Conservation (phyloP, 2,888 invertebrate genomes). For the Arge pagana region DNA sequence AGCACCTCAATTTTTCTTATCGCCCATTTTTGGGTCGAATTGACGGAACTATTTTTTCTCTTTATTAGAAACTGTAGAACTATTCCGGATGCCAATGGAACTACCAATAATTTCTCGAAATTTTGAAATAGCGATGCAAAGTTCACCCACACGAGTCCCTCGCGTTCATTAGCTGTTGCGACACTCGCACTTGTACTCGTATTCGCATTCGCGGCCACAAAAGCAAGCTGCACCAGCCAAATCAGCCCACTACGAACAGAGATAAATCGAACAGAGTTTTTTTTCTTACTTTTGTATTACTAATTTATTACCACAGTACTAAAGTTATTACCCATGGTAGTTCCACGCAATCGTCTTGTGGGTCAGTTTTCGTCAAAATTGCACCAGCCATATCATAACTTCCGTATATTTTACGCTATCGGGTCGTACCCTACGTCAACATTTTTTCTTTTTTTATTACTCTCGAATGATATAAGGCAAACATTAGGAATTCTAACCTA, state of each 20-base stretch:
- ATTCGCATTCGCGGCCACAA: too few relatives aligned
- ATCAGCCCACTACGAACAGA: constrained; percentile 6
- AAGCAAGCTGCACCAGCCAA: constrained; percentile 12
- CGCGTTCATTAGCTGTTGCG: too few relatives aligned
- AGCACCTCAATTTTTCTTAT: too few relatives aligned
- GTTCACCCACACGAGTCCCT: too few relatives aligned
- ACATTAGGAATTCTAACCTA: neutral
- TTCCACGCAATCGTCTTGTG: constrained; percentile 4
- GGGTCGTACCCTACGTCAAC: neutral
- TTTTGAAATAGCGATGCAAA: too few relatives aligned
- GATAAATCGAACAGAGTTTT: neutral
- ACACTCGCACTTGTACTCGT: too few relatives aligned
- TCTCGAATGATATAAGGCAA: neutral
- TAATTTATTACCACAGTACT: constrained; percentile 10
- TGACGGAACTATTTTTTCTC: too few relatives aligned
- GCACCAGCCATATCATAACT: constrained; percentile 12
- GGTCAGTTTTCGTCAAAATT: neutral
- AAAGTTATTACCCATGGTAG: neutral
- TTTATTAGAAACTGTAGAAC: too few relatives aligned
- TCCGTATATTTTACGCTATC: neutral
- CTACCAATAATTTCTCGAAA: too few relatives aligned
- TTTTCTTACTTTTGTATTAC: constrained; percentile 10
- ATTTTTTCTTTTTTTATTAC: constrained; percentile 10
- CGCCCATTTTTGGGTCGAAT: too few relatives aligned
- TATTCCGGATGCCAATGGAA: too few relatives aligned